Evolutionary conservation across 2,797 vertebrate genomes (phyloP).

Genomic region (Sebastes ruberrimus): DNA sequence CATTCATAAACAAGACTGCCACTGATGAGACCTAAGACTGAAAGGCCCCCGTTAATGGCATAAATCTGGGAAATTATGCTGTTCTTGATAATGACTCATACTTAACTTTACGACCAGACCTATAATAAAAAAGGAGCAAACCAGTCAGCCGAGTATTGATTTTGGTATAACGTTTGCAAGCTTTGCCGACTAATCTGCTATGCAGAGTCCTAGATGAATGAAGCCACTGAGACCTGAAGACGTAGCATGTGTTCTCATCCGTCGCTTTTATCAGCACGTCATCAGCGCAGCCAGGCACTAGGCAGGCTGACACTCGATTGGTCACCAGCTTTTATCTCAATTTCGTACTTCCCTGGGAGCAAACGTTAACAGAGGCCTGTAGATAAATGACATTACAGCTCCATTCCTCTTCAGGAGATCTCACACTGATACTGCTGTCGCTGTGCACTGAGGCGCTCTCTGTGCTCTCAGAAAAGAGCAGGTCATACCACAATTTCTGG

Average conservation of each 20-base stretch:
- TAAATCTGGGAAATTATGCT: slow-evolving; percentile 60
- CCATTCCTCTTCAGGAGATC: slow-evolving; percentile 73
- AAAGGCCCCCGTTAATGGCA: slow-evolving; percentile 50
- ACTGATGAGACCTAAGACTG: slow-evolving; percentile 33
- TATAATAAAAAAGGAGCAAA: slow-evolving; percentile 64
- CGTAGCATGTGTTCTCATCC: slow-evolving; percentile 63
- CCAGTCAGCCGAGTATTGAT: slow-evolving; percentile 71
- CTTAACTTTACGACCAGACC: slow-evolving; percentile 68
- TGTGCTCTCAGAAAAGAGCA: slow-evolving; percentile 49
- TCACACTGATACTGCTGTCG: slow-evolving; percentile 62
- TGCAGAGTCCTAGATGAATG: slow-evolving; percentile 36
- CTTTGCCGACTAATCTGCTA: slow-evolving; percentile 36
- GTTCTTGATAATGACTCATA: slow-evolving; percentile 68
- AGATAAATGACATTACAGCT: slow-evolving; percentile 83
- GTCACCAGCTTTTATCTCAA: slow-evolving; percentile 82
- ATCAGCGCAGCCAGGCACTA: slow-evolving; percentile 63
- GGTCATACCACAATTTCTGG: slow-evolving; percentile 59
- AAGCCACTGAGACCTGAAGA: slow-evolving; percentile 46
- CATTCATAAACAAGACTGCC: slow-evolving; percentile 52
- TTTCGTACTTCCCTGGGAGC: slow-evolving; percentile 71
- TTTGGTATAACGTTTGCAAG: slow-evolving; percentile 54
- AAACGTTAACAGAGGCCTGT: slow-evolving; percentile 76
- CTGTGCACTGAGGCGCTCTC: slow-evolving; percentile 38
- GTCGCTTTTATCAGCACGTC: slow-evolving; percentile 74
- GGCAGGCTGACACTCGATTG: slow-evolving; percentile 77